These are phyloP conservation scores for Trichogramma evanescens DNA, from an alignment of 2,888 invertebrate genomes.

Conservation along the genomic window DNA sequence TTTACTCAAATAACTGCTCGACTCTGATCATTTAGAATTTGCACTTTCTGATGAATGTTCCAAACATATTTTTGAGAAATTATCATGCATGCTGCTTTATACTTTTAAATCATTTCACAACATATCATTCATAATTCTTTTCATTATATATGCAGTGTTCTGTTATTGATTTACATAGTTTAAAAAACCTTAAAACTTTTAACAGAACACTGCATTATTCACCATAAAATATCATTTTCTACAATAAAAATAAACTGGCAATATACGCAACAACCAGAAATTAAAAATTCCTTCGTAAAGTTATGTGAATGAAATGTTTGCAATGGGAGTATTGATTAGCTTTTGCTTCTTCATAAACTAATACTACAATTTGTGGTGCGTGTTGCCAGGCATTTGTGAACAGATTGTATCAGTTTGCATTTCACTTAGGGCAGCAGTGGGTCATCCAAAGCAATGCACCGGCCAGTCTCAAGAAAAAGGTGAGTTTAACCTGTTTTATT, in stretches of 20 bases:
- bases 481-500: slow-evolving; percentile 39
- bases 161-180: not conserved
- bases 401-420: slow-evolving; percentile 62
- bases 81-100: no score
- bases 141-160: not conserved
- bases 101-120: no score
- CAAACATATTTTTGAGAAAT: no score
- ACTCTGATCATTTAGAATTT: no score
- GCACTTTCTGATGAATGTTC: no score
- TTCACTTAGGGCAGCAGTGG: slow-evolving; percentile 81
- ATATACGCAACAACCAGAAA: slow-evolving; percentile 22
- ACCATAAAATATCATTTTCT: no score
- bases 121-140: not conserved
- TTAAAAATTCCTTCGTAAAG: not conserved
- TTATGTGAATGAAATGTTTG: slow-evolving; percentile 8
- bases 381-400: slow-evolving; percentile 55
- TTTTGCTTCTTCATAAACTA: slow-evolving; percentile 45
- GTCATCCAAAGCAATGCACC: slow-evolving; percentile 54
- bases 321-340: slow-evolving; percentile 22
- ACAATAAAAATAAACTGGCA: slow-evolving; percentile 14
- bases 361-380: slow-evolving; percentile 49
- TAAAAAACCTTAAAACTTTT: not conserved
- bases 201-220: not conserved
- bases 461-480: slow-evolving; percentile 61
- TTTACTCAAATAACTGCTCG: not conserved